Base-by-base conservation (phyloP, 2,888 invertebrate species). In the Eilema depressum region DNA sequence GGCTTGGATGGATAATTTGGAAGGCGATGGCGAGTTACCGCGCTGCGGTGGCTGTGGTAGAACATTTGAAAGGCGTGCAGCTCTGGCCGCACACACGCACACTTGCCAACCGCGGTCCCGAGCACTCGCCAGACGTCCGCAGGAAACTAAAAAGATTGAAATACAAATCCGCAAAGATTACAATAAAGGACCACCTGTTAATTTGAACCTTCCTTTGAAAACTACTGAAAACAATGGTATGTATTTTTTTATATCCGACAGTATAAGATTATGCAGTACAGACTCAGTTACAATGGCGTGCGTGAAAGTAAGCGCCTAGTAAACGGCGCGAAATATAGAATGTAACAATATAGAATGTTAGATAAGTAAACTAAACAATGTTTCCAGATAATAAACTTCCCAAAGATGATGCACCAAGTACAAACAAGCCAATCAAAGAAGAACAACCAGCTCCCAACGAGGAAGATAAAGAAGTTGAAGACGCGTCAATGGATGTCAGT, bases 41-140 rank as follows among this genome's bases (percentile, higher is more conserved):
- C 96, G 96, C 86, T 96, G 97, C 85, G 96, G 96, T 26, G 96
- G 96, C 0, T 98, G 98, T 88, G 97, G 97, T 0, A 96, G 97
- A 78, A 95, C 96, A 71, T 97, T 97, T 85, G 97, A 97, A 86
- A 95, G 97, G 0, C 96, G 96, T 77, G 97, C 97, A 17, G 97
- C 97, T 3, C 92, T 97, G 5, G 96, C 96, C 10, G 96, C 97
- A 26, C 98, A 97, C 91, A 96, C 97, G 57, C 96, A 97, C 86
- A 96, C 96, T 69, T 98, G 97, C 88, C 95, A 92, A 75, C 96
- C 96, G 75, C 92, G 96, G 62, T 90, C 83, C 17, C 83, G 93
- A 0, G 93, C 91, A 1, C 88, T 90, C 69, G 84, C 82, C 2
- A 83, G 87, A 2, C 82, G 87, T 3, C 86, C 82, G 25, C 84